phyloP scores from a whole-genome alignment of 2,797 vertebrate species.

The Smutsia gigantea region DNA sequence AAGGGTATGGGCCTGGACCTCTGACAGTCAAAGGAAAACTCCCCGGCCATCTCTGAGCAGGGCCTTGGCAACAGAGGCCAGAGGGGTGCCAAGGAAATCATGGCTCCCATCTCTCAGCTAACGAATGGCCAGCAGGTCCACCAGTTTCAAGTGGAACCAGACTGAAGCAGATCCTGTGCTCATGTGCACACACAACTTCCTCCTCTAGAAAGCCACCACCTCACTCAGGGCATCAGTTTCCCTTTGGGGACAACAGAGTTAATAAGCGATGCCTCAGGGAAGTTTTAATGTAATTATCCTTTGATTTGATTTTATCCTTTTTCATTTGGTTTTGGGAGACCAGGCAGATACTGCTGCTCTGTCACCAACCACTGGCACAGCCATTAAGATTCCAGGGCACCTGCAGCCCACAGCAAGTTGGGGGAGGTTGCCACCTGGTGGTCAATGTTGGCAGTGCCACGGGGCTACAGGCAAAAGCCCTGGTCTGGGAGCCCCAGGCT shows the following conservation, averaged over 20 bases:
- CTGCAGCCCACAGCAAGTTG: background rate
- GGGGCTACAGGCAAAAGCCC: background rate
- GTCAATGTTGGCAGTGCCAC: background rate
- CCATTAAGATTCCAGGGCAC: background rate
- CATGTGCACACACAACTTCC: background rate
- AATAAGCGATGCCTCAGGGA: background rate
- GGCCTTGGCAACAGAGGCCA: background rate
- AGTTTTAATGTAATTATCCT: no score
- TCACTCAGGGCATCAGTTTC: background rate
- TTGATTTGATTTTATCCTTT: no score
- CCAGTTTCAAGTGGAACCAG: background rate
- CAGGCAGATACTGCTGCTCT: background rate
- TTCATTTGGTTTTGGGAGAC: background rate
- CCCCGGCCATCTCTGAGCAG: background rate
- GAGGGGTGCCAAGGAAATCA: background rate
- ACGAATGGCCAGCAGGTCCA: no score
- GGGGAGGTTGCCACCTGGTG: slow-evolving; percentile 69
- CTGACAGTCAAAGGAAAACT: background rate
- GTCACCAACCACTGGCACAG: background rate
- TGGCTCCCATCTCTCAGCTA: background rate
- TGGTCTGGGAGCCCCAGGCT: background rate
- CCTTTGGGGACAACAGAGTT: background rate
- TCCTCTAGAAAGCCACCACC: background rate
- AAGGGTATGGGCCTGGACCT: background rate
- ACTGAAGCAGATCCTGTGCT: background rate